Base-by-base conservation (phyloP, 2,797 vertebrate genomes). In the Aulostomus chinensis region DNA sequence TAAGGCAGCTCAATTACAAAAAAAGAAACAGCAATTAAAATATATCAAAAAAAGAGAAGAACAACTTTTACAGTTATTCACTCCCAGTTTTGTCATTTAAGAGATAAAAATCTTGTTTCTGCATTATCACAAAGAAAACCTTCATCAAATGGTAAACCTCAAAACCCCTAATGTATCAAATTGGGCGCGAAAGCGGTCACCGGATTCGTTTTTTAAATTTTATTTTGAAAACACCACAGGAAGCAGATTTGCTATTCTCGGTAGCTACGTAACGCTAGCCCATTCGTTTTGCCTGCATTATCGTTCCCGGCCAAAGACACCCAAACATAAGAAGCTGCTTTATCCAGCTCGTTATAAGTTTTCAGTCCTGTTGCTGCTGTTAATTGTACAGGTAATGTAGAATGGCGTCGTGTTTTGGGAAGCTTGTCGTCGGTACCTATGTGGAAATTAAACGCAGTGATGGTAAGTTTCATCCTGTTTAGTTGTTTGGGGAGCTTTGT, bases 391-490 rank as follows among this genome's bases (percentile, higher is more conserved):
- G 84, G 87, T 84, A 65, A 89, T 89, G 83, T 86, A 86, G 84
- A 65, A 96, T 97, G 94, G 94, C 94, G 83, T 89, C 90, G 69
- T 88, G 78, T 83, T 97, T 98, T 87, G 95, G 95, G 86, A 95
- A 93, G 85, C 95, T 98, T 73, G 92, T 93, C 69, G 94, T 97
- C 16, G 95, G 95, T 55, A 94, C 94, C 77, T 95, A 95, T 82
- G 96, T 98, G 86, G 94, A 96, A 76, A 98, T 97, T 88, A 97
- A 98, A 77, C 93, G 95, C 64, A 97, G 95, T 72, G 95, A 97
- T 92, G 95, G 96, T 97, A 85, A 95, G 96, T 90, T 85, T 68
- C 15, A 12, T 8, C 13, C 14, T 3, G 17, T 12, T 15, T 67
- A 85, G 76, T 86, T 88, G 83, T 76, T 58, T 33, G 54, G 18